Conservation (phyloP, 2,888 invertebrate species). For the Geophilus truncorum region DNA sequence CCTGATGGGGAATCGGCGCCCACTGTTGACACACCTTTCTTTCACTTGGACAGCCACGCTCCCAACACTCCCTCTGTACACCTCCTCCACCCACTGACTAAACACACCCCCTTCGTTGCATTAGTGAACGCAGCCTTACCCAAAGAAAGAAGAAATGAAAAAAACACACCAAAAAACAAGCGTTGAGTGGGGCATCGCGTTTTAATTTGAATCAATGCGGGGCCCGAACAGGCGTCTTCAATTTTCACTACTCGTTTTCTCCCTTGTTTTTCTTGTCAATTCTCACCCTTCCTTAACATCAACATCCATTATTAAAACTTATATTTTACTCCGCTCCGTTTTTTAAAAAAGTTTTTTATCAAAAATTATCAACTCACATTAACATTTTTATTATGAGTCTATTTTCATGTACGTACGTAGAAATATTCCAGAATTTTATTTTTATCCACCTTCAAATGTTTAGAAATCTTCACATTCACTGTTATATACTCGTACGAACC, state of each 20-base stretch:
- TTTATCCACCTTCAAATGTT: too few relatives aligned
- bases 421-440: too few relatives aligned
- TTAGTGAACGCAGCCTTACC: neutral
- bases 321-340: neutral
- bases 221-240: conserved; percentile 1
- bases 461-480: too few relatives aligned
- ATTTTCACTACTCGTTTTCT: neutral
- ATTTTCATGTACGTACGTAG: too few relatives aligned
- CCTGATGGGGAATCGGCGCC: conserved; percentile 20
- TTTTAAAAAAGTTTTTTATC: too few relatives aligned
- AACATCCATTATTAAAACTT: neutral
- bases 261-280: neutral
- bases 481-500: too few relatives aligned
- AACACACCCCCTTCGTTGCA: neutral
- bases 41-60: conserved; percentile 1
- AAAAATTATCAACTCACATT: too few relatives aligned
- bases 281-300: neutral
- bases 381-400: too few relatives aligned
- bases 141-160: neutral
- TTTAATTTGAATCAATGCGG: conserved; percentile 14
- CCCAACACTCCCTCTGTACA: neutral
- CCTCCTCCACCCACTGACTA: neutral
- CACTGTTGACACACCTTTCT: conserved; percentile 16
- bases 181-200: conserved; percentile 16
- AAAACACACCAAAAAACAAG: neutral